Conservation (phyloP, 2,888 invertebrate genomes). For the Athalia cordata region DNA sequence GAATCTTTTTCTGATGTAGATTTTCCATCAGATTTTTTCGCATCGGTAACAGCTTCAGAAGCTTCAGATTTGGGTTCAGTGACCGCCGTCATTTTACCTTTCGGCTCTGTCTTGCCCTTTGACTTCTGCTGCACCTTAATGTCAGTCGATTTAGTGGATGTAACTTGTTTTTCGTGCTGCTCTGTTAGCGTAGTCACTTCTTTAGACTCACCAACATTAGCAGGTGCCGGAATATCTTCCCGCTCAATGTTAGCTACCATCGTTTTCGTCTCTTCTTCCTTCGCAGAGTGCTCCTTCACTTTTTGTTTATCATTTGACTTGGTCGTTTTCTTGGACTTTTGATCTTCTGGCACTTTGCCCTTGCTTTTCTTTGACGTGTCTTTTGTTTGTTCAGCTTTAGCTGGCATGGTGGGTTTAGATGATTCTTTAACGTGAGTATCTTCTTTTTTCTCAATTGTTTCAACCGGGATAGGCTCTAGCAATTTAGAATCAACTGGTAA, state of each 20-base stretch:
- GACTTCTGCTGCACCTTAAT: constrained; percentile 2
- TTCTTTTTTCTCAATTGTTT: constrained; percentile 34
- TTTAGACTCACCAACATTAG: background rate
- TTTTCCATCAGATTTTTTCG: constrained; percentile 12
- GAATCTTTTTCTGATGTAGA: constrained; percentile 7
- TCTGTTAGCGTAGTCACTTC: background rate
- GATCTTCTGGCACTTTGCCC: constrained; percentile 28
- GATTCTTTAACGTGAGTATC: background rate
- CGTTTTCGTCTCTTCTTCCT: constrained; percentile 14
- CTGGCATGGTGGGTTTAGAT: background rate
- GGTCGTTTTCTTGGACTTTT: constrained; percentile 22
- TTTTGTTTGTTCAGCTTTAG: constrained; percentile 7
- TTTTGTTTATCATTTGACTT: constrained; percentile 7
- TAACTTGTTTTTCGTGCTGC: background rate
- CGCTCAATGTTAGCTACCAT: background rate
- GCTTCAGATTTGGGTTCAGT: constrained; percentile 8
- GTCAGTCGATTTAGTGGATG: background rate
- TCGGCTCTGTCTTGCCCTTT: constrained; percentile 23
- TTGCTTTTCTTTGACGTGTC: constrained; percentile 13
- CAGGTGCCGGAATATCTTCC: background rate
- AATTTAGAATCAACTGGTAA: constrained; percentile 18
- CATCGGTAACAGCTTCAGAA: constrained; percentile 10
- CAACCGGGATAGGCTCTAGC: background rate
- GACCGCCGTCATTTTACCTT: background rate
- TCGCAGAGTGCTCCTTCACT: constrained; percentile 4